Base-by-base conservation (phyloP, 2,888 invertebrate species). In the Dugesia japonica region DNA sequence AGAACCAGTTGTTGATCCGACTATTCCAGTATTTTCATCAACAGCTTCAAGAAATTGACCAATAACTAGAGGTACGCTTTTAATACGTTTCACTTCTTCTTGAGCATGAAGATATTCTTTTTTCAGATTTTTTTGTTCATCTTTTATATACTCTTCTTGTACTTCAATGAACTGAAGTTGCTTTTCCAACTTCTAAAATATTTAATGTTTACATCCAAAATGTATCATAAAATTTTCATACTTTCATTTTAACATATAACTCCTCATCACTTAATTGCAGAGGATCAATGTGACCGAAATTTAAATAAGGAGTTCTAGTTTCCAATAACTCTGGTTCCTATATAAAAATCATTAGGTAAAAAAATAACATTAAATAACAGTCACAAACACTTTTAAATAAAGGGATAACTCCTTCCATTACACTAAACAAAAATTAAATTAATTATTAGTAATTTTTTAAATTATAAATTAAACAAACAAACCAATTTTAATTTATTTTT, bases 31-130 rank as follows among this genome's bases (percentile, higher is more conserved):
- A 83, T 98, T 95, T 84, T 94, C 97, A 86, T 99, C 98, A 42
- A 99, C 95, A 78, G 98, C 97, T 87, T 98, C 98, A 80, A 99
- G 87, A 85, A 98, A 98, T 85, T 98, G 98, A 0, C 98, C 98
- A 83, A 98, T 98, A 0, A 98, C 97, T 76, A 98, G 87, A 0
- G 98, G 98, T 26, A 98, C 98, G 79, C 95, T 95, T 84, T 98
- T 97, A 82, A 99, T 99, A 71, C 97, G 89, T 84, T 98, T 98
- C 0, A 98, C 97, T 87, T 87, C 87, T 81, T 88, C 88, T 80
- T 98, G 38, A 0, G 98, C 98, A 86, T 98, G 98, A 0, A 98
- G 87, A 85, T 97, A 94, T 85, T 98, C 98, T 82, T 98, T 98
- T 84, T 97, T 97, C 76, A 98, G 86, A 85, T 98, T 98, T 77